Evolutionary conservation across 2,113 vertebrate species (phyloP), one percentile per base, ranked within the genome.

Genomic region (Corvus moneduloides): DNA sequence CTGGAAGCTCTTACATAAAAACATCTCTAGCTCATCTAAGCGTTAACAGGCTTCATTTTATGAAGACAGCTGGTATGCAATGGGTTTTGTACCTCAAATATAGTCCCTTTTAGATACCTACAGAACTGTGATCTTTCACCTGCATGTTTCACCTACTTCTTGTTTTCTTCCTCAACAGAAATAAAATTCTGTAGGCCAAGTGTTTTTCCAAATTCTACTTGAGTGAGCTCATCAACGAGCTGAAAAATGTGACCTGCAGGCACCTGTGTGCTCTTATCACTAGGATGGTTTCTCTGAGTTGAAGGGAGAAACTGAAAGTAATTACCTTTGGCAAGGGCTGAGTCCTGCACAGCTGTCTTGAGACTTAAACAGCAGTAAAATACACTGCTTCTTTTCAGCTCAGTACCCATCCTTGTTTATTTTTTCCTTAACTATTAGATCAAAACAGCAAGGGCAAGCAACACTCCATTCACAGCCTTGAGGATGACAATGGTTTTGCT

Each of bases 371-470:
- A 33, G 5, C 16, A 22, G 52, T 64, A 10, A 33, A 39, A 43
- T 7, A 27, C 0, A 1, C 4, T 15, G 4, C 13, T 30, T 11
- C 12, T 67, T 62, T 39, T 28, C 55, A 16, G 28, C 20, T 62
- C 11, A 27, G 0, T 30, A 27, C 33, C 13, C 22, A 41, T 6
- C 11, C 6, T 24, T 33, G 6, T 8, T 27, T 23, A 5, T 22
- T 39, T 41, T 79, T 59, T 12, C 9, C 7, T 54, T 63, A 66
- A 10, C 15, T 2, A 3, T 5, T 28, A 3, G 1, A 44, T 51
- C 23, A 43, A 55, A 79, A 27, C 16, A 44, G 9, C 21, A 22
- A 6, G 6, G 26, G 15, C 12, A 79, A 56, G 13, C 33, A 15
- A 24, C 7, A 8, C 21, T 21, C 17, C 15, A 9, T 16, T 48